Evolutionary conservation across 2,113 vertebrate genomes (phyloP), one percentile per base, ranked within the genome.

Genomic region (Perca flavescens): DNA sequence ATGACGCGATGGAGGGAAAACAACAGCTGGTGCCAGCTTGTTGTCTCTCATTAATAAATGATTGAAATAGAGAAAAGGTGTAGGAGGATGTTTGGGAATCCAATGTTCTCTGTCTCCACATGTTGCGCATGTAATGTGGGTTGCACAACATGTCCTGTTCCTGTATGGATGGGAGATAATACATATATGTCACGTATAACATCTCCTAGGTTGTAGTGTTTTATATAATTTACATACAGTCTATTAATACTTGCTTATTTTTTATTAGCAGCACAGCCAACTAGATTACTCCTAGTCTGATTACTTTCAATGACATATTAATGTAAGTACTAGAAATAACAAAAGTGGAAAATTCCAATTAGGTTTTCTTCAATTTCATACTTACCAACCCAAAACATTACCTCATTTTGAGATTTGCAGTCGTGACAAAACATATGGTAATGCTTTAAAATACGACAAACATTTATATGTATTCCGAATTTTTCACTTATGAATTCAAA

Each of bases 31-130:
- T 65, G 47, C 57, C 79, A 70, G 46, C 73, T 86, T 88, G 70
- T 87, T 84, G 56, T 79, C 40, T 82, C 66, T 76, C 76, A 86
- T 83, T 80, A 90, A 88, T 89, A 89, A 90, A 84, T 65, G 13
- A 90, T 80, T 88, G 25, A 90, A 86, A 81, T 80, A 52, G 67
- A 58, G n/a, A 88, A 74, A 70, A 53, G 16, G 62, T 78, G 82
- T 72, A 64, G 54, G 16, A 25, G 74, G n/a, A 62, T 52, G 40
- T 80, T 87, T 80, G 40, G 65, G 36, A 79, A 70, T 78, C 12
- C 15, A 80, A 2, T 87, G 28, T 82, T 82, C 52, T 87, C 58
- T 54, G 73, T 78, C 49, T 83, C 63, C 52, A 67, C 54, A 71
- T 64, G 77, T 67, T 68, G 76, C 75, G 65, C 46, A 60, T 81